These are phyloP conservation scores for Melanotaenia trifasciata DNA, from an alignment of 2,797 vertebrate genomes.

Conservation along the genomic window DNA sequence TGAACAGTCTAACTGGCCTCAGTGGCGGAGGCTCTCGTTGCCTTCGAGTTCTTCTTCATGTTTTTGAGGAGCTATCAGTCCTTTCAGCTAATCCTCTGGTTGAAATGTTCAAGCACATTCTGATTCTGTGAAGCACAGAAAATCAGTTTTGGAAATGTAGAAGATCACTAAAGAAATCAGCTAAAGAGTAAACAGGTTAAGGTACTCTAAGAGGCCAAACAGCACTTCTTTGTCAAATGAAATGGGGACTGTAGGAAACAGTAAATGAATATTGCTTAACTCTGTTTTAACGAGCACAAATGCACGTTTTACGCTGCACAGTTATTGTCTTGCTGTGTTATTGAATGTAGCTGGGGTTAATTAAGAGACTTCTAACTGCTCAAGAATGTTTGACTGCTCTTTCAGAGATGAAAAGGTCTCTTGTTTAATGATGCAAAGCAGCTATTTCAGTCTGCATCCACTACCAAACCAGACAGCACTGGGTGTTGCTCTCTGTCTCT, in stretches of 20 bases:
- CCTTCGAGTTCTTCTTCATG: not conserved
- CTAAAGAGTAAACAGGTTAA: not conserved
- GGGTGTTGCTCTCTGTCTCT: constrained; percentile 54
- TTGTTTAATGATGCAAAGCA: constrained; percentile 55
- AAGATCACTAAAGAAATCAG: constrained; percentile 27
- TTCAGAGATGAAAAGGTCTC: constrained; percentile 49
- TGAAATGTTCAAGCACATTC: constrained; percentile 19
- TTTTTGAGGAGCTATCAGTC: not conserved
- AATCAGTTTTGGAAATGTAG: constrained; percentile 21
- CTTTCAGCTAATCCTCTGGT: not conserved
- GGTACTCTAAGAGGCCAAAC: constrained; percentile 2
- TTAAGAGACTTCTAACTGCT: constrained; percentile 45
- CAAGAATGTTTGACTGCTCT: constrained; percentile 34
- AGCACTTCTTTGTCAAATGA: constrained; percentile 1
- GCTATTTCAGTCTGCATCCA: constrained; percentile 26
- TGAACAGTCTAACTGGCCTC: not conserved
- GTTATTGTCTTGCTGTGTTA: constrained; percentile 17
- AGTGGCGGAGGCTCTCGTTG: not conserved
- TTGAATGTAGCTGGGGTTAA: constrained; percentile 51
- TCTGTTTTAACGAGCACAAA: not conserved
- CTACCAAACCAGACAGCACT: constrained; percentile 19
- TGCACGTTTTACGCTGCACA: not conserved
- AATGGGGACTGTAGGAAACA: not conserved
- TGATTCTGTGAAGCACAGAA: not conserved
- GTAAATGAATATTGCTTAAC: not conserved